Evolutionary conservation across 2,888 invertebrate species (phyloP).

Genomic region (Sarcophaga subvicina): DNA sequence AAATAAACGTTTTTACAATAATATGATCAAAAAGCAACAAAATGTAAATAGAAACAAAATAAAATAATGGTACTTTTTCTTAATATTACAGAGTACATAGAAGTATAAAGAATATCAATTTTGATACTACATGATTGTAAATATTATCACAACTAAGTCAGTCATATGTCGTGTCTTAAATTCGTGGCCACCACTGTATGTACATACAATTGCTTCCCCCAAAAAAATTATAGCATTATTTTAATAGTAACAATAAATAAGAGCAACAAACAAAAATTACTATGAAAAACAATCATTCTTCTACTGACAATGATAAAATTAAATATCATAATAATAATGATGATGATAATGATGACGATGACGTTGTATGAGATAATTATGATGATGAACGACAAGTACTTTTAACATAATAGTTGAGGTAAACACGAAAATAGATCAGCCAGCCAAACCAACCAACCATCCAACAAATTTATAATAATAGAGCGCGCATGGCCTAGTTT

Average conservation of each 20-base stretch:
- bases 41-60: too few species aligned
- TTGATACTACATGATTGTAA: too few species aligned
- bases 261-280: constrained; percentile 20
- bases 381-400: constrained; percentile 27
- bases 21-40: too few species aligned
- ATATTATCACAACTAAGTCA: too few species aligned
- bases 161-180: too few species aligned
- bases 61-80: too few species aligned
- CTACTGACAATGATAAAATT: constrained; percentile 33
- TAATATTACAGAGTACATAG: too few species aligned
- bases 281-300: neutral
- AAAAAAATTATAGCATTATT: constrained; percentile 29
- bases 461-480: constrained; percentile 48
- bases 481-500: constrained; percentile 65
- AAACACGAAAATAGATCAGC: constrained; percentile 56
- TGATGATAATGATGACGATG: constrained; percentile 25
- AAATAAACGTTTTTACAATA: too few species aligned
- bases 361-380: neutral
- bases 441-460: constrained; percentile 16
- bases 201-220: neutral
- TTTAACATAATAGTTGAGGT: constrained; percentile 59
- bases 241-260: constrained; percentile 4
- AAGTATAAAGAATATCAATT: too few species aligned
- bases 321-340: constrained; percentile 26
- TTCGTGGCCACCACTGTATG: too few species aligned